Percentiles rank a stretch among this genome's conserved stretches.
These are phyloP conservation scores for Tauraco erythrolophus DNA, from an alignment of 2,113 vertebrate genomes.

Conservation along the genomic window DNA sequence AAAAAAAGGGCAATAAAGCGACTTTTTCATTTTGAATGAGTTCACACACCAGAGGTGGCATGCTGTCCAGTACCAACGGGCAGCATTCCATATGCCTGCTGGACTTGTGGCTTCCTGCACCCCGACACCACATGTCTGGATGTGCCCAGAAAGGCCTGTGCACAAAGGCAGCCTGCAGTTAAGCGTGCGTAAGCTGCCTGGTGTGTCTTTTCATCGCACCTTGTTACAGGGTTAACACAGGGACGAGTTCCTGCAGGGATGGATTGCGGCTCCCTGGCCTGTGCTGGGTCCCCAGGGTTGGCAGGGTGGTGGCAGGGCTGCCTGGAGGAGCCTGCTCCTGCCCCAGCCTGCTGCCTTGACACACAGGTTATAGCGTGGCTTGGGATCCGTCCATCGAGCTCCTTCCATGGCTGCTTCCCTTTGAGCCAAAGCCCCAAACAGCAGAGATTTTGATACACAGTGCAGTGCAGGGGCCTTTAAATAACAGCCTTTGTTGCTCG, in stretches of 20 bases:
- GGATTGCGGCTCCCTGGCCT: neutral
- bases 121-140: fast-evolving
- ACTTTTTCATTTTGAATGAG: neutral
- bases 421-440: neutral
- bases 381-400: fast-evolving
- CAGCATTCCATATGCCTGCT: neutral
- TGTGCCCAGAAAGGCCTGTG: neutral
- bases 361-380: neutral
- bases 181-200: neutral
- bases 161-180: neutral
- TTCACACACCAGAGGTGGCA: neutral
- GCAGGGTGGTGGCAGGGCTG: fast-evolving
- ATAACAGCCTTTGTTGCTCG: neutral
- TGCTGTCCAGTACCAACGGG: neutral
- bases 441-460: neutral
- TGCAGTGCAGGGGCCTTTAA: neutral
- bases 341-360: neutral
- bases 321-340: neutral
- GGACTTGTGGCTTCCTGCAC: neutral
- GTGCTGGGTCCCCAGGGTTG: neutral
- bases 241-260: fast-evolving
- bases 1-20: neutral
- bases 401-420: neutral
- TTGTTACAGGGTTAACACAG: neutral
- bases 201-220: neutral